Percentiles rank a stretch among this genome's conserved stretches.
These are phyloP conservation scores for Delia radicum DNA, from an alignment of 1,140 invertebrate species.

Conservation along the genomic window DNA sequence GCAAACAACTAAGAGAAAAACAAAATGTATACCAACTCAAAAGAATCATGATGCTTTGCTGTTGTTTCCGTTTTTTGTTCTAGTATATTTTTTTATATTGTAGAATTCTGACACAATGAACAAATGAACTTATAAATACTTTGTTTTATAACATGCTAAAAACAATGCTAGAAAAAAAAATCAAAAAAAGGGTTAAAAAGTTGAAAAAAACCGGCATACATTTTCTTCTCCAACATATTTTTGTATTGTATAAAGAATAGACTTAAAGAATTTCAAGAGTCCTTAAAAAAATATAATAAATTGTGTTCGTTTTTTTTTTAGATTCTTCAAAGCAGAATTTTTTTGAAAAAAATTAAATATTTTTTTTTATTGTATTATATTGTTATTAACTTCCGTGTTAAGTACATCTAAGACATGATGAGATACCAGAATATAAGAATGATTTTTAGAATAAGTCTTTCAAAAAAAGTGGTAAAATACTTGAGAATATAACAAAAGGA, in stretches of 20 bases:
- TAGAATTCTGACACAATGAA: conserved; percentile 15
- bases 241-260: not conserved
- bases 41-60: conserved; percentile 9
- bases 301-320: not conserved
- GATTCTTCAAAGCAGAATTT: conserved; percentile 4
- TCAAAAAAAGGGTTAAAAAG: not conserved
- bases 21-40: not conserved
- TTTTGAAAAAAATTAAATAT: not conserved
- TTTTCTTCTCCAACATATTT: not conserved
- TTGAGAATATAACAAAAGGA: not conserved
- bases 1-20: not conserved
- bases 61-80: conserved; percentile 10
- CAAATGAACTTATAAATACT: conserved; percentile 23
- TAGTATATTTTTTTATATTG: not conserved
- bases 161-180: not conserved
- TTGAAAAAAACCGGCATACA: conserved; percentile 2
- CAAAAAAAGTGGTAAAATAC: not conserved
- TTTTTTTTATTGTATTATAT: not conserved
- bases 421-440: not conserved
- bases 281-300: conserved; percentile 9
- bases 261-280: conserved; percentile 11
- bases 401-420: conserved; percentile 8
- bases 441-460: not conserved
- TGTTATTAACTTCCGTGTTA: conserved; percentile 9
- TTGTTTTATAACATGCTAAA: not conserved